phyloP scores from a whole-genome alignment of 2,888 invertebrate genomes.

The Congeria kusceri region DNA sequence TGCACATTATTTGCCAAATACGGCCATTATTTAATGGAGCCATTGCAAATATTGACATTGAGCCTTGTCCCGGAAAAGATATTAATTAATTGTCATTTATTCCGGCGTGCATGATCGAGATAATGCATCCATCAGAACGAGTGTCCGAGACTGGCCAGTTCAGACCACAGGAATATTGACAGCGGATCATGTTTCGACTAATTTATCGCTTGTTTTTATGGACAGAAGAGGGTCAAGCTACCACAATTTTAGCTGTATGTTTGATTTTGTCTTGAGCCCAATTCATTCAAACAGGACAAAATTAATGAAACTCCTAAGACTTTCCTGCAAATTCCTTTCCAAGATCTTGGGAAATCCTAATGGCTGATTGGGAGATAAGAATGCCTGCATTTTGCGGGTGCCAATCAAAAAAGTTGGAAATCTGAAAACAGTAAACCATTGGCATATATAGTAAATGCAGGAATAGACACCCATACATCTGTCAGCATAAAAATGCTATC shows the following conservation, averaged over 20 bases:
- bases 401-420: too few relatives aligned
- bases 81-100: conserved; percentile 61
- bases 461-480: too few relatives aligned
- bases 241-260: conserved; percentile 7
- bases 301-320: not conserved
- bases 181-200: conserved; percentile 26
- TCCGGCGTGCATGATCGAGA: conserved; percentile 38
- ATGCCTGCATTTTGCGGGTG: too few relatives aligned
- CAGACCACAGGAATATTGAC: conserved; percentile 29
- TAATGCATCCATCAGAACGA: conserved; percentile 44
- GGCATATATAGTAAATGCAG: too few relatives aligned
- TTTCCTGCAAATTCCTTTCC: too few relatives aligned
- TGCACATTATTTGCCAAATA: conserved; percentile 22
- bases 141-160: conserved; percentile 23
- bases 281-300: not conserved
- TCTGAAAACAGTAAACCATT: too few relatives aligned
- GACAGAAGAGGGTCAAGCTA: conserved; percentile 27
- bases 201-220: conserved; percentile 34
- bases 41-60: conserved; percentile 38
- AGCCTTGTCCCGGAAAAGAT: conserved; percentile 9
- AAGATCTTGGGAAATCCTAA: too few relatives aligned
- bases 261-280: conserved; percentile 25
- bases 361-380: too few relatives aligned
- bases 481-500: too few relatives aligned
- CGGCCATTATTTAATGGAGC: conserved; percentile 14